phyloP scores from a whole-genome alignment of 92 coral and sea anemone genomes.

The Parazoanthus darwini region DNA sequence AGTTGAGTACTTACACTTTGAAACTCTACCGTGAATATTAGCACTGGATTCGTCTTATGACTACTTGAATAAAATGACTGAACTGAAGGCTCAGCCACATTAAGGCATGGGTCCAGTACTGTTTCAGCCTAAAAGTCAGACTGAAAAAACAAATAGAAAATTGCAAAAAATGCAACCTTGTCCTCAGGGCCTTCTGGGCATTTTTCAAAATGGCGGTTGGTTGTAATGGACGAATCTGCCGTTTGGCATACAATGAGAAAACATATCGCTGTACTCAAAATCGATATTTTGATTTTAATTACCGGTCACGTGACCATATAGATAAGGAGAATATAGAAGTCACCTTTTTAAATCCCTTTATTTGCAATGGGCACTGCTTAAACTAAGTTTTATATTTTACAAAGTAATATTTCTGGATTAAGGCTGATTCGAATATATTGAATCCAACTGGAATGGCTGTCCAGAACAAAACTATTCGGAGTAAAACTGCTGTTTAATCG shows the following conservation, averaged over 20 bases:
- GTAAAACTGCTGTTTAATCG: neutral
- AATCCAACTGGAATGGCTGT: slow-evolving; percentile 28
- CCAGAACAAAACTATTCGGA: neutral
- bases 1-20: too few species aligned
- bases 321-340: slow-evolving; percentile 30
- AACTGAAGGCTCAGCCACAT: slow-evolving; percentile 23
- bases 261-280: neutral
- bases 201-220: too few species aligned
- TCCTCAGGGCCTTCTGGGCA: too few species aligned
- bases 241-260: neutral
- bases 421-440: neutral
- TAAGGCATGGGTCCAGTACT: slow-evolving; percentile 30
- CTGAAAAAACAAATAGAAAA: neutral
- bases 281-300: neutral
- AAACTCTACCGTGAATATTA: too few species aligned
- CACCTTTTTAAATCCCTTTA: neutral
- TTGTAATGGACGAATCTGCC: neutral
- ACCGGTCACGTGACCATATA: neutral
- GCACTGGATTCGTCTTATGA: too few species aligned
- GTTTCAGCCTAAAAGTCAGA: neutral
- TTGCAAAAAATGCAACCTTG: neutral
- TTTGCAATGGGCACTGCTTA: slow-evolving; percentile 1
- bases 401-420: neutral
- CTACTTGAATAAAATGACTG: too few species aligned
- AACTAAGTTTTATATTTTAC: neutral